Base-by-base conservation (phyloP, 2,888 invertebrate species). In the Metacarcinus magister region DNA sequence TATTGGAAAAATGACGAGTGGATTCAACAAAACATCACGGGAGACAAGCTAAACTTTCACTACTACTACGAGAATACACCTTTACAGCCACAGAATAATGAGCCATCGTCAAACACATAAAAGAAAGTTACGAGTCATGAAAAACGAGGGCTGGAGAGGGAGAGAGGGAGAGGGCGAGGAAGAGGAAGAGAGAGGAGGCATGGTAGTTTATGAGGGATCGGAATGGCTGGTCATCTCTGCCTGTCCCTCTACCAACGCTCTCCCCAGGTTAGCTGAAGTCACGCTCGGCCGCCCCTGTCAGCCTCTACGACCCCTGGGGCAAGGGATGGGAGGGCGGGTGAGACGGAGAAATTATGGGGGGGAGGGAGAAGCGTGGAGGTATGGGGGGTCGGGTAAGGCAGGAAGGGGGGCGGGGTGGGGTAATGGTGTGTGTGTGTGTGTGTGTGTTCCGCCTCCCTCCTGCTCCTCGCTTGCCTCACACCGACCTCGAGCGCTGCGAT, bases 211-310 rank as follows among this genome's bases (percentile, higher is more conserved):
- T 87, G 87, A 94, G 94, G 54, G 19, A 90, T 48, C 60, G 23
- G 32, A 32, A 60, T 89, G 48, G 48, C 89, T 87, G n/a, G 19
- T 23, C 87, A 23, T 48, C 54, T 10, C 87, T 89, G 5, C 46
- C 89, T 89, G 54, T 39, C 89, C 87, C n/a, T 60, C 94, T 48
- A 39, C 75, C n/a, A 10, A 46, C 23, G 19, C 67, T 48, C 87
- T 60, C 90, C 13, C 7, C 75, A n/a, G n/a, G 60, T 19, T 48
- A 90, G 19, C 44, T 94, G 44, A 44, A 94, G 90, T 95, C 95
- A 95, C 91, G 91, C 95, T 91, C 48, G 90, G 67, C 46, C 95
- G 91, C 95, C 28, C 91, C 44, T 39, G 90, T n/a, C 28, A 90
- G 91, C 92, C 92, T 54, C 48, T 92, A 60, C 28, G 92, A 92